Conservation (phyloP, 2,888 invertebrate species). For the Cheilosia grossa region DNA sequence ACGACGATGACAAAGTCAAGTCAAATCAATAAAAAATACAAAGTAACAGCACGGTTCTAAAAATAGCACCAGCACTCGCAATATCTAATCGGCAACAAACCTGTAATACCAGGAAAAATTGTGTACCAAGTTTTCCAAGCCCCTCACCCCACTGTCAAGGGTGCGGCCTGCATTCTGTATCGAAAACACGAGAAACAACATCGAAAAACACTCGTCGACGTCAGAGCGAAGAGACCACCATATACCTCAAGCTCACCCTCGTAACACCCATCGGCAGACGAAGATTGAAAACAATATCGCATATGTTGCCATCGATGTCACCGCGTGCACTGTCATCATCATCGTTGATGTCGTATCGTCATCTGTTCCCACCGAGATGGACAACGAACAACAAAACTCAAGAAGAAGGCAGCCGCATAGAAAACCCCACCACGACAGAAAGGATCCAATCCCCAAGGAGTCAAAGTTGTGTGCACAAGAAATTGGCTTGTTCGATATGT, state of each 20-base stretch:
- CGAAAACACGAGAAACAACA: slow-evolving; percentile 2
- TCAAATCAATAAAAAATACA: too few species aligned
- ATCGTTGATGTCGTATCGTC: slow-evolving; percentile 50
- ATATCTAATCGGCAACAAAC: too few species aligned
- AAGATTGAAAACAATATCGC: slow-evolving; percentile 40
- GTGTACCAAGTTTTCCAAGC: too few species aligned
- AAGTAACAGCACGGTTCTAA: too few species aligned
- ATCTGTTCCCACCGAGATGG: slow-evolving; percentile 44
- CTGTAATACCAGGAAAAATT: too few species aligned
- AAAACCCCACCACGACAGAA: not conserved
- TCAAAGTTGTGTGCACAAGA: slow-evolving; percentile 52
- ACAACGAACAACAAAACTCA: slow-evolving; percentile 42
- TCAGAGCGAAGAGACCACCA: not conserved
- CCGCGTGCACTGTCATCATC: slow-evolving; percentile 58
- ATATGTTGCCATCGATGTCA: slow-evolving; percentile 59
- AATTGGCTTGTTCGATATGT: slow-evolving; percentile 60
- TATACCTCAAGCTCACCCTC: not conserved
- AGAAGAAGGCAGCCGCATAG: not conserved
- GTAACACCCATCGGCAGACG: not conserved
- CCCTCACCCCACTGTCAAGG: not conserved
- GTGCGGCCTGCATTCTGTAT: slow-evolving; percentile 8
- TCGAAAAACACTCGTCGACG: slow-evolving; percentile 8
- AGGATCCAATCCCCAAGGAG: slow-evolving; percentile 30
- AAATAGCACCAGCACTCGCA: too few species aligned
- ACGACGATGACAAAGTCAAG: too few species aligned